Conservation (phyloP, 2,113 vertebrate genomes). For the Peromyscus polionotus region DNA sequence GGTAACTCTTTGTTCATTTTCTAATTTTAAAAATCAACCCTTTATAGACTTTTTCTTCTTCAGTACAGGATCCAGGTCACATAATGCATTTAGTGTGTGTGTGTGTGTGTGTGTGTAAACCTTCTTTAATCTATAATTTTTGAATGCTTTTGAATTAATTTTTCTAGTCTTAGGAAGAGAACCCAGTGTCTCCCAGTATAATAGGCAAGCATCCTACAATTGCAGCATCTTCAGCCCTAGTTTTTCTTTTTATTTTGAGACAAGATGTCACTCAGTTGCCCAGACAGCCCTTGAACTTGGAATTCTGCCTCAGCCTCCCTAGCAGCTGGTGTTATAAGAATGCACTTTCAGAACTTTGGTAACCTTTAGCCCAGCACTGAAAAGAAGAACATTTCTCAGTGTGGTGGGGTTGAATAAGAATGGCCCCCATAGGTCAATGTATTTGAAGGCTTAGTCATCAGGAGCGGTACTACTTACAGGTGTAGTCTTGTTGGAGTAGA, state of each 20-base stretch:
- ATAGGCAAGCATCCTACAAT: too few relatives aligned
- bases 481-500: not conserved
- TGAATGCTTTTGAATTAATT: not conserved
- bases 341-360: not conserved
- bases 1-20: not conserved
- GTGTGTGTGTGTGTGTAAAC: too few relatives aligned
- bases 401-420: not conserved
- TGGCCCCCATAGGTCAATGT: not conserved
- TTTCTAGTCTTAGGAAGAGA: not conserved
- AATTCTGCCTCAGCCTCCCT: too few relatives aligned
- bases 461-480: not conserved
- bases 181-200: not conserved
- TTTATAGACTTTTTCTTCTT: not conserved
- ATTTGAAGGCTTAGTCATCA: not conserved
- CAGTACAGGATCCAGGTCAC: not conserved
- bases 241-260: not conserved
- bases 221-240: not conserved
- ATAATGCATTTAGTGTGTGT: not conserved
- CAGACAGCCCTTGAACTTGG: not conserved
- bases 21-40: not conserved
- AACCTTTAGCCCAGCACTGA: not conserved
- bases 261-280: not conserved
- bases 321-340: not conserved
- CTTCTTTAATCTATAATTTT: constrained; percentile 9
- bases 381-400: not conserved